Evolutionary conservation across 2,888 invertebrate species (phyloP), one percentile per base, ranked within the genome.

Genomic region (Meteorus cinctellus): DNA sequence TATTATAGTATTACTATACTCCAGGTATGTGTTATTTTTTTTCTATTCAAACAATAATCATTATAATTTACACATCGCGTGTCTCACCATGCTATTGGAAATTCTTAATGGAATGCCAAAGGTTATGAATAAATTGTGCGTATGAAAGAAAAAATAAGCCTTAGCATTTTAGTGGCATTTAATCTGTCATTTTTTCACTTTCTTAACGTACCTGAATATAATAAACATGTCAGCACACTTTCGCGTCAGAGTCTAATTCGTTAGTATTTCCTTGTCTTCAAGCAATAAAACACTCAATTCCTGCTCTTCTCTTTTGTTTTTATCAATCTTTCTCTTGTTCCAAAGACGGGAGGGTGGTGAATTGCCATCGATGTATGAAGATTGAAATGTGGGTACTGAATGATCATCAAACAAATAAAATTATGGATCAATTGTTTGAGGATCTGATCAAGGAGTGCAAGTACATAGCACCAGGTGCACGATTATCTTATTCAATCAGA

Each of bases 361-460:
- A 63, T n/a, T n/a, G 4, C 19, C 36, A 66, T 16, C 41, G 12
- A 36, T 66, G 41, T 68, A n/a, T 48, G 27, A 70, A 55, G 31
- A 34, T 70, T 70, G 48, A 51, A 4, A 69, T 69, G 48, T 68
- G 68, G 74, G 63, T 62, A 65, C 69, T 63, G 34, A 63, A 48
- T 34, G 62, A 62, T 27, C 62, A 74, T 34, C 70, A 75, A 63
- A 27, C 70, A 36, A 63, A 29, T 12, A 48, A 24, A 10, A 76
- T 77, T 62, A 91, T 91, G 85, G 91, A 92, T 82, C 85, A 89
- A 59, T 85, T 92, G 80, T 94, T 93, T 87, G 90, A 91, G 79
- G 94, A 94, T 81, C 90, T 95, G 72, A 91, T 93, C 84, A 91
- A 92, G 79, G 94, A 94, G 89, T 94, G 94, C 86, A 92, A 91